These are phyloP conservation scores for Timema cristinae DNA, from an alignment of 2,888 invertebrate species.

Conservation along the genomic window DNA sequence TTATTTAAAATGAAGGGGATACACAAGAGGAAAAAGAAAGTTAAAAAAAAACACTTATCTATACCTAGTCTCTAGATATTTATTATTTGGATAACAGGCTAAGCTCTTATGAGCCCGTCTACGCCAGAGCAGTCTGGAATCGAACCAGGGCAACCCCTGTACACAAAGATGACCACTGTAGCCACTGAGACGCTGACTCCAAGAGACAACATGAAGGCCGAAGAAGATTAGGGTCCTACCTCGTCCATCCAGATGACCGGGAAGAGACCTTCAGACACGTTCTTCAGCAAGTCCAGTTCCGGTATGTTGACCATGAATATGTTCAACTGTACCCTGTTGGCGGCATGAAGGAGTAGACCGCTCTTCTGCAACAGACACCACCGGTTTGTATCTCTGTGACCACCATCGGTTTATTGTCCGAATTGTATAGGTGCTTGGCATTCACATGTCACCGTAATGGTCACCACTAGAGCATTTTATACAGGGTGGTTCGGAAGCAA, in stretches of 20 bases:
- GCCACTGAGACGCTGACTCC: neutral
- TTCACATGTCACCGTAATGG: too few relatives aligned
- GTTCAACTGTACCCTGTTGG: conserved; percentile 55
- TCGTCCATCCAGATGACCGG: conserved; percentile 59
- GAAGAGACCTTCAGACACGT: conserved; percentile 54
- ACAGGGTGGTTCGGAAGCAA: too few relatives aligned
- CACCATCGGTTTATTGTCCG: too few relatives aligned
- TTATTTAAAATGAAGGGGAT: too few relatives aligned
- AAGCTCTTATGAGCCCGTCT: neutral
- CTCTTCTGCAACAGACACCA: conserved; percentile 46
- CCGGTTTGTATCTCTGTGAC: too few relatives aligned
- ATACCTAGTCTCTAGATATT: neutral
- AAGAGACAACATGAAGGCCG: neutral
- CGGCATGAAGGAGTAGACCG: conserved; percentile 52
- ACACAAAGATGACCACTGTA: neutral
- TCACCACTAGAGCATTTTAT: too few relatives aligned
- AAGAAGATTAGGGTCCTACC: conserved; percentile 43
- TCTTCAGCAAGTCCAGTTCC: conserved; percentile 47
- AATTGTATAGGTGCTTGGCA: too few relatives aligned
- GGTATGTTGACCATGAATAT: conserved; percentile 49
- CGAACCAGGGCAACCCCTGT: neutral
- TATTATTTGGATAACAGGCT: neutral
- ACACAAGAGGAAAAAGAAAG: too few relatives aligned
- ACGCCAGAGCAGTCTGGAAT: neutral
- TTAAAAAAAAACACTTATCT: neutral